Evolutionary conservation across 2,888 invertebrate genomes (phyloP), one percentile per base, ranked within the genome.

Genomic region (Drosophila monieri): DNA sequence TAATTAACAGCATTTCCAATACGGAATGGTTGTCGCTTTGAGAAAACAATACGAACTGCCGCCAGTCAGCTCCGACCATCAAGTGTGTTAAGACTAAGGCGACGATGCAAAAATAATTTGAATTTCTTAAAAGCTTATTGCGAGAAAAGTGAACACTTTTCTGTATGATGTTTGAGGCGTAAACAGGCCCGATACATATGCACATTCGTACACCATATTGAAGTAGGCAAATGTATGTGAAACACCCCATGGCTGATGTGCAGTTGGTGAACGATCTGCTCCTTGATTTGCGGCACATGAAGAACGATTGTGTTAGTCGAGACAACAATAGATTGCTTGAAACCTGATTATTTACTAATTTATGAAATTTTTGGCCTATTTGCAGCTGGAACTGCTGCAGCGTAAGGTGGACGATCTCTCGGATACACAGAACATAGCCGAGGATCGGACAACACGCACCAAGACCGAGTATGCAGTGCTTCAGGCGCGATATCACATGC

Each of bases 391-490:
- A 93, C 94, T 96, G 88, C 94, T 98, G 74, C 98, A 98, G 92
- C 96, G 97, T 90, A 97, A 98, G 93, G 96, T 98, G 92, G 95
- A 96, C 73, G 95, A 95, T 65, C 93, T 98, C 85, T 96, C 96
- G 51, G 97, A 98, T 91, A 96, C 96, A 53, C 97, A 97, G 89
- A 95, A 94, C 85, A 95, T 95, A 60, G 95, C 95, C 8, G 97
- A 98, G 91, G 97, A 97, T 91, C 94, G 97, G 76, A 98, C 98
- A 91, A 95, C 96, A 58, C 94, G 97, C 86, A 96, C 96, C 60
- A 98, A 98, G 92, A 96, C 98, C 62, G 98, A 98, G 92, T 98
- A 98, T 94, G 97, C 97, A 1, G 96, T 96, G 61, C 93, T 98
- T 41, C 97, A 97, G 90, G 96, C 97, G 39, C 94, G 97, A 81